Conservation (phyloP, 1,140 invertebrate genomes). For the Trialeurodes vaporariorum region DNA sequence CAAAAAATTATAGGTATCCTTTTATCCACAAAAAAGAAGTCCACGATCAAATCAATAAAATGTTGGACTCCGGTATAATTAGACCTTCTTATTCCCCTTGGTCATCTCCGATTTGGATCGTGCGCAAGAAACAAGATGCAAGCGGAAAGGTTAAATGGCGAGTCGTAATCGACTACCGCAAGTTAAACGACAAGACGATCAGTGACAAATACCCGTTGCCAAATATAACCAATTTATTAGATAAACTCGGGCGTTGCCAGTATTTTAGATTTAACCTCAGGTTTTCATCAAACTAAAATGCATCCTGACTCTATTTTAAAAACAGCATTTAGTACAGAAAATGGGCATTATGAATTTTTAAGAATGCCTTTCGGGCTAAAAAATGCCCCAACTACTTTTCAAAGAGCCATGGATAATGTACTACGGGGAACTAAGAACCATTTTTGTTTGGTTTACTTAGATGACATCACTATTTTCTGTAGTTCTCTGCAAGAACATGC, state of each 20-base stretch:
- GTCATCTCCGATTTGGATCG: constrained; percentile 31
- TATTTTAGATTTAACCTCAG: constrained; percentile 39
- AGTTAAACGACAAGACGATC: background rate
- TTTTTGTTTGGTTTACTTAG: constrained; percentile 2
- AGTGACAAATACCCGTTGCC: constrained; percentile 34
- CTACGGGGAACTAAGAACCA: background rate
- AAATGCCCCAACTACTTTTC: constrained; percentile 36
- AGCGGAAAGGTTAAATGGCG: background rate
- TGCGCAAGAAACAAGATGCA: background rate
- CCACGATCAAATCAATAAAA: background rate
- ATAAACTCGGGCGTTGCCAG: constrained; percentile 28
- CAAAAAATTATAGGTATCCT: background rate
- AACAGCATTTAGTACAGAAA: constrained; percentile 30
- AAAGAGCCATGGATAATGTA: constrained; percentile 22
- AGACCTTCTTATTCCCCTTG: constrained; percentile 34
- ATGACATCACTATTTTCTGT: background rate
- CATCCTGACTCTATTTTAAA: constrained; percentile 28
- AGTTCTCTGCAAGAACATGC: background rate
- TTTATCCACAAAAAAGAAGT: background rate
- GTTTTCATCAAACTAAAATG: constrained; percentile 37
- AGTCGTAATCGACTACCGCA: background rate
- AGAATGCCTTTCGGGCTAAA: constrained; percentile 36
- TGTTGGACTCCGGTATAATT: constrained; percentile 27
- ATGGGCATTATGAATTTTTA: constrained; percentile 32
- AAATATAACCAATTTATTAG: constrained; percentile 27